Base-by-base conservation (phyloP, 2,888 invertebrate species). In the Xanthorhoe designata region DNA sequence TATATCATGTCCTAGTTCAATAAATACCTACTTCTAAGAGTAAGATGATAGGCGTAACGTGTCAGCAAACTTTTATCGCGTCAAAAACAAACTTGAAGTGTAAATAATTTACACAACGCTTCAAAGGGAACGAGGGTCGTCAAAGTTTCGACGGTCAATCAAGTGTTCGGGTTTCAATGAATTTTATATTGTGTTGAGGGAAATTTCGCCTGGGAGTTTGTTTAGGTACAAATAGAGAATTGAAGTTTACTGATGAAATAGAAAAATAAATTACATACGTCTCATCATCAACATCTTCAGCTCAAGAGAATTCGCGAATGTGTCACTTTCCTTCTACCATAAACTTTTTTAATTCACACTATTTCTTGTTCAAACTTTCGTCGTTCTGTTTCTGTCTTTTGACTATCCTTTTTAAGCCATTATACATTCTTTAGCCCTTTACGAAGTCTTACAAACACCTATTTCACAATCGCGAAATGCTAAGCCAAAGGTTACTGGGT, bases 401-500 rank as follows among this genome's bases (percentile, higher is more conserved):
- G 35, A 35, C 35, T 24, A n/a, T n/a, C n/a, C n/a, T n/a, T n/a
- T n/a, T n/a, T n/a, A n/a, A n/a, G n/a, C n/a, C n/a, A n/a, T n/a
- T n/a, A n/a, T 24, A 35, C 6, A 8, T 35, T 24, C 5, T 24
- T 24, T 42, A 42, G 38, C 49, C 49, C 51, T 24, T 51, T 51
- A 32, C 17, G 50, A 19, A 55, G 15, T 50, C 49, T 0, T 53
- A 54, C 62, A 42, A 38, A 13, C 29, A 29, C 38, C 47, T 45
- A 59, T 67, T 62, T 38, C 51, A 51, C 59, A 67, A 67, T 67
- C 59, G 49, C 54, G 59, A 62, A 68, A 71, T 69, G 67, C 53
- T 69, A 69, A 55, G 61, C 51, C 38, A 59, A 69, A 71, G 69
- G 71, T 71, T 65, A 66, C 18, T 54, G 62, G 68, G 60, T 70